These are phyloP conservation scores for Montipora efflorescens DNA, from an alignment of 64 coral and sea anemone genomes.

Conservation along the genomic window DNA sequence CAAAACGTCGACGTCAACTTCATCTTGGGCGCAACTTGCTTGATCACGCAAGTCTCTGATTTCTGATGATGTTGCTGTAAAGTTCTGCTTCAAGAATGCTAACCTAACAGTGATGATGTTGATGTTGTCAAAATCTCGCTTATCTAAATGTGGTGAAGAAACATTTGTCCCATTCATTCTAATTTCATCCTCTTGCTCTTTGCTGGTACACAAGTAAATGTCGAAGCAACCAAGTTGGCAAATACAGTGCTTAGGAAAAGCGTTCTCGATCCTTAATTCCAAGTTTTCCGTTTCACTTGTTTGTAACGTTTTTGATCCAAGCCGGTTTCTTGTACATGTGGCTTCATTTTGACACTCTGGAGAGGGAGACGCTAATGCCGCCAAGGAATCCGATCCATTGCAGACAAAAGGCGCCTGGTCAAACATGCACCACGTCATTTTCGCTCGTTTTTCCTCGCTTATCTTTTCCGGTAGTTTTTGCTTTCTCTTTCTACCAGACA, in stretches of 20 bases:
- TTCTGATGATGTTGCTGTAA: background rate
- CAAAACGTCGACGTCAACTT: slow-evolving; percentile 10
- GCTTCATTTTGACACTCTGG: background rate
- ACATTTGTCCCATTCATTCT: background rate
- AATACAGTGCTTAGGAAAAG: background rate
- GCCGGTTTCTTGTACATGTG: background rate
- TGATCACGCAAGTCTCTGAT: slow-evolving; percentile 4
- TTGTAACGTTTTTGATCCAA: background rate
- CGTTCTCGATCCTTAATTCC: slow-evolving; percentile 16
- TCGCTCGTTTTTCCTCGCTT: slow-evolving; percentile 60
- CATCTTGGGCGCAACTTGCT: background rate
- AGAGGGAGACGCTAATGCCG: background rate
- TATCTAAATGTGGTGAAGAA: background rate
- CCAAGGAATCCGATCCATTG: background rate
- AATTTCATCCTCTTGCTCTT: slow-evolving; percentile 15
- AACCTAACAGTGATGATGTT: background rate
- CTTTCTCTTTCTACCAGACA: slow-evolving; percentile 81
- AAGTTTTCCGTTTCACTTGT: background rate
- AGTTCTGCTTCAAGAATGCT: background rate
- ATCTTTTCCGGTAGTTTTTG: slow-evolving; percentile 46
- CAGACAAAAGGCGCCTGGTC: slow-evolving; percentile 9
- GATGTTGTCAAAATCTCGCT: background rate
- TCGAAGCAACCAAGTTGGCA: slow-evolving; percentile 23
- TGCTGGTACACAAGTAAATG: slow-evolving; percentile 22
- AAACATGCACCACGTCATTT: slow-evolving; percentile 82